Percentiles rank a stretch among this genome's conserved stretches.
phyloP scores from a whole-genome alignment of 2,113 vertebrate species.

The Tupaia chinensis region DNA sequence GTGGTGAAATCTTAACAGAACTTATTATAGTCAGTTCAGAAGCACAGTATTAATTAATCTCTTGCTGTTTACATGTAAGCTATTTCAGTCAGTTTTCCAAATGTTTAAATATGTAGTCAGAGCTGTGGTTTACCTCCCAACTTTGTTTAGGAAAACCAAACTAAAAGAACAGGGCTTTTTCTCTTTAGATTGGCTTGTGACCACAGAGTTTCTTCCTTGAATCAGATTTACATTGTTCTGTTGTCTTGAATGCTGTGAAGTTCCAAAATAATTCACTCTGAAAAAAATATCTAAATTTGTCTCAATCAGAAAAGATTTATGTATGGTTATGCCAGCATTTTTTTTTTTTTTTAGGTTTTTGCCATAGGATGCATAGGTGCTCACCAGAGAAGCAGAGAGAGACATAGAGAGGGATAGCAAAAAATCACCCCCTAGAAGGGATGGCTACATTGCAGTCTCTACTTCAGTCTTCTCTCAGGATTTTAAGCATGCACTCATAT shows the following conservation, averaged over 20 bases:
- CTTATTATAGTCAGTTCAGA: conserved; percentile 65
- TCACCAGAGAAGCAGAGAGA: too few relatives aligned
- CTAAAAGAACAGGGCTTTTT: neutral
- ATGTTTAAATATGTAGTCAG: conserved; percentile 66
- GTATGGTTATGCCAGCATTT: neutral
- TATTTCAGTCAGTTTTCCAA: conserved; percentile 66
- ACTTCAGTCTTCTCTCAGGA: too few relatives aligned
- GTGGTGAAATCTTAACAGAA: conserved; percentile 55
- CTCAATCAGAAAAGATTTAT: neutral
- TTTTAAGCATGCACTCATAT: too few relatives aligned
- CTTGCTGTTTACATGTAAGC: conserved; percentile 58
- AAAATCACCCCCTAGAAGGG: too few relatives aligned
- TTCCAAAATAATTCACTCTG: neutral
- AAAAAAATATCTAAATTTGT: conserved; percentile 28
- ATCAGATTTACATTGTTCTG: neutral
- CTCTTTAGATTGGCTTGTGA: neutral
- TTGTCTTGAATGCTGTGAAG: neutral
- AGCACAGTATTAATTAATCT: conserved; percentile 59
- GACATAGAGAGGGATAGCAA: too few relatives aligned
- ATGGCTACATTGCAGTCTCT: too few relatives aligned
- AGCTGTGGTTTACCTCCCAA: conserved; percentile 82
- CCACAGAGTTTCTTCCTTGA: neutral
- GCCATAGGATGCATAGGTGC: too few relatives aligned
- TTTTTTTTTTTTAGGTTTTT: neutral
- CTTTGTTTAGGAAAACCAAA: conserved; percentile 82